Evolutionary conservation across 2,888 invertebrate genomes (phyloP).

Genomic region (Mesorhabditis sp.): DNA sequence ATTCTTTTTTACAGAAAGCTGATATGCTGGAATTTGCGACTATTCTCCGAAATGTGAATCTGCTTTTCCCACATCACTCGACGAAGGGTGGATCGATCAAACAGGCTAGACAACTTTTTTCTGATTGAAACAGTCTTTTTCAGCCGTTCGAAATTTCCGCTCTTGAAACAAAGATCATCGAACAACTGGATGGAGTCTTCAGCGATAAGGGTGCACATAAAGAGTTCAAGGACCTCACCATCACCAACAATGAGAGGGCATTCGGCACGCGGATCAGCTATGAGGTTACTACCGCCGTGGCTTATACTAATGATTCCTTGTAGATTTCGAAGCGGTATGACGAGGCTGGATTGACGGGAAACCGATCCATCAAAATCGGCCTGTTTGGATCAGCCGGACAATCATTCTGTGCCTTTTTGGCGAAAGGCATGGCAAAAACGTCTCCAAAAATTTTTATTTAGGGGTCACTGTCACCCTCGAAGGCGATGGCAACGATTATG

Average conservation of each 20-base stretch:
- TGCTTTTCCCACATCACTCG: constrained; percentile 82
- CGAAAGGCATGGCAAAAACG: constrained; percentile 65
- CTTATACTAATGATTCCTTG: constrained; percentile 11
- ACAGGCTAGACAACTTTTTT: constrained; percentile 71
- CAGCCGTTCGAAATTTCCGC: constrained; percentile 40
- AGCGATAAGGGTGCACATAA: constrained; percentile 36
- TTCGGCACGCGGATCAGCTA: constrained; percentile 91
- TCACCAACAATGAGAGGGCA: constrained; percentile 85
- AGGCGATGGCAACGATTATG: constrained; percentile 97
- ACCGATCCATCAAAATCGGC: constrained; percentile 71
- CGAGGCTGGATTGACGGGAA: constrained; percentile 46
- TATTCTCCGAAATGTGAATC: constrained; percentile 82
- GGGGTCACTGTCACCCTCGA: constrained; percentile 81
- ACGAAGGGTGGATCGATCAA: constrained; percentile 80
- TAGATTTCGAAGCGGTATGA: constrained; percentile 52
- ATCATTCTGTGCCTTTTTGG: constrained; percentile 95
- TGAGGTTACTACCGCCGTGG: constrained; percentile 63
- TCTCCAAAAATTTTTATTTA: background rate
- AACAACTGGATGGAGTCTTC: constrained; percentile 40
- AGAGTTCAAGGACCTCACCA: constrained; percentile 71
- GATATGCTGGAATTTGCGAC: constrained; percentile 77
- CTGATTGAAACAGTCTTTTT: background rate
- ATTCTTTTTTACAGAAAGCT: constrained; percentile 69
- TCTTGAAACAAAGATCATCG: constrained; percentile 43
- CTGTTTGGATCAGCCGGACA: constrained; percentile 92